Evolutionary conservation across 2,113 vertebrate species (phyloP).

Genomic region (Castor canadensis): DNA sequence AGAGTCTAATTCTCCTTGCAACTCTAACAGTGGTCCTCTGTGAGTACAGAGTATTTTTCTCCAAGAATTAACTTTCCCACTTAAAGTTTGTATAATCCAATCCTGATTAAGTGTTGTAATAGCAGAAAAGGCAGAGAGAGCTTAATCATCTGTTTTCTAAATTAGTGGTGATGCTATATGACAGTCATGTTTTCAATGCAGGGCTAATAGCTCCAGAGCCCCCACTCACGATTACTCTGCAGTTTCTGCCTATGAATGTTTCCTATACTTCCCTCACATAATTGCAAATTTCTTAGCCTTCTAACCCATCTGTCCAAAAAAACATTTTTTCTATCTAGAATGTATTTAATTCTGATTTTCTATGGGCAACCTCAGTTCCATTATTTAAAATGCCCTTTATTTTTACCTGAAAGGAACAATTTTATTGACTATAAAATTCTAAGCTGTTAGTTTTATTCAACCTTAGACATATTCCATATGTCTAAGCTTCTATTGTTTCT

Average conservation of each 20-base stretch:
- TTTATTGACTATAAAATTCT: not conserved
- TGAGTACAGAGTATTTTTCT: not conserved
- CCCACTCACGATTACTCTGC: not conserved
- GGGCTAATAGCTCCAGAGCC: not conserved
- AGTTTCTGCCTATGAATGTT: not conserved
- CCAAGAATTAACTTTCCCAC: not conserved
- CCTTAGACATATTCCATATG: not conserved
- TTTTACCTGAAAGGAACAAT: not conserved
- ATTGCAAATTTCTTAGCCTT: not conserved
- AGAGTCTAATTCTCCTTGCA: not conserved
- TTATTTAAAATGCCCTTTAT: not conserved
- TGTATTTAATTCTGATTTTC: not conserved
- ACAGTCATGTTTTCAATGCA: not conserved
- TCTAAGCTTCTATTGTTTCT: not conserved
- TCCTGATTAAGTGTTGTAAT: not conserved
- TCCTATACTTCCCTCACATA: not conserved
- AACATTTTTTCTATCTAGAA: not conserved
- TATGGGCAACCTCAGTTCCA: not conserved
- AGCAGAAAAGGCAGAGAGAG: not conserved
- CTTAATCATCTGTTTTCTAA: not conserved
- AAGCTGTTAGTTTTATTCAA: not conserved
- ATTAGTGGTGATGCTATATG: not conserved
- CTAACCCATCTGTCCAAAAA: not conserved
- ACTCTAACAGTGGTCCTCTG: not conserved
- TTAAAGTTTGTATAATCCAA: not conserved